A percentile compares a stretch with the other conserved stretches of the same genome.
Evolutionary conservation across 1,140 invertebrate genomes (phyloP).

Genomic region (Hypsibius dujardini): DNA sequence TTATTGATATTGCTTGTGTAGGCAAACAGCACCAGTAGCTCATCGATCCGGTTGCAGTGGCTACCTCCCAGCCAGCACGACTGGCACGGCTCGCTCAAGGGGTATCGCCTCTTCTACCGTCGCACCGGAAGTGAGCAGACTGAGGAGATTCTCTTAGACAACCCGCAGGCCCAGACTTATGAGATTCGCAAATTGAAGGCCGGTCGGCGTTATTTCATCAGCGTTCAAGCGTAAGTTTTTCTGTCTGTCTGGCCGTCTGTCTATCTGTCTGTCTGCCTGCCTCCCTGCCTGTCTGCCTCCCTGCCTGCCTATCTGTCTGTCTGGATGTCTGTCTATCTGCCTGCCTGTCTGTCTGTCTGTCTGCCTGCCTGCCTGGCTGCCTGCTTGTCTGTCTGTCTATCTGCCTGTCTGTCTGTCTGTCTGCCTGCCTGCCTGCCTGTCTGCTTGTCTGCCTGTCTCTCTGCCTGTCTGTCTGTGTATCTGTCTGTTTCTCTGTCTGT

Average conservation of each 20-base stretch:
- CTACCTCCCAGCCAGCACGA: neutral
- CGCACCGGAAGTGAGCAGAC: neutral
- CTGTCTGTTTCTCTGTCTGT: neutral
- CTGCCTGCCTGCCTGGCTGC: neutral
- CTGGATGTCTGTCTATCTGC: neutral
- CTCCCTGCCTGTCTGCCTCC: neutral
- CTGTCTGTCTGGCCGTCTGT: neutral
- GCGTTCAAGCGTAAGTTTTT: conserved; percentile 4
- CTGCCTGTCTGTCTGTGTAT: neutral
- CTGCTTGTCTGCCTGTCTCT: neutral
- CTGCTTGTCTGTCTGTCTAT: neutral
- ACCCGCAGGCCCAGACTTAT: conserved; percentile 5
- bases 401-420: neutral
- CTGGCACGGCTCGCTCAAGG: neutral
- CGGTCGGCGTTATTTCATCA: neutral
- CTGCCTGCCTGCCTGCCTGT: neutral
- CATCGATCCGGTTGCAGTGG: conserved; percentile 16
- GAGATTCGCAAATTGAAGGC: conserved; percentile 2
- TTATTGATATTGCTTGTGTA: neutral
- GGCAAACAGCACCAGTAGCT: neutral
- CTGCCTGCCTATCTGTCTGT: neutral
- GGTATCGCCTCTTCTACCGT: conserved; percentile 5
- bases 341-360: neutral
- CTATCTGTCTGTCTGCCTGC: neutral
- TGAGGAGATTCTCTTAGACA: conserved; percentile 1